These are phyloP conservation scores for Thereva unica DNA, from an alignment of 2,888 invertebrate species.

Conservation along the genomic window DNA sequence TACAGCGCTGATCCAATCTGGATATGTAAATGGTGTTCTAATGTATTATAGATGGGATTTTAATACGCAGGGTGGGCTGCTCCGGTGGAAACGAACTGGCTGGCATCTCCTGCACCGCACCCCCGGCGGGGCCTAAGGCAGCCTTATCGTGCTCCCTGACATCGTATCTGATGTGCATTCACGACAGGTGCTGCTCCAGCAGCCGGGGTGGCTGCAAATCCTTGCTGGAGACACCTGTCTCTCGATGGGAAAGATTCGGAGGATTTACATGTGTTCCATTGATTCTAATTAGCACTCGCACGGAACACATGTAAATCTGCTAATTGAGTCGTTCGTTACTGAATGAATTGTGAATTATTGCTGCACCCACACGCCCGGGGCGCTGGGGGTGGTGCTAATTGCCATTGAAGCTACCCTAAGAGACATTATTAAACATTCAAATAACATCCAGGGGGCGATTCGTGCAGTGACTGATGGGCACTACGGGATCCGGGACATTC, in stretches of 20 bases:
- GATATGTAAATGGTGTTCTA: conserved; percentile 32
- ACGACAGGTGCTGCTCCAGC: neutral
- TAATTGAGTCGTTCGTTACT: conserved; percentile 39
- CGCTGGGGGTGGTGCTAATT: conserved; percentile 17
- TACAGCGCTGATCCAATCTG: conserved; percentile 12
- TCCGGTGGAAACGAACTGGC: no score
- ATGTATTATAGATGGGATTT: conserved; percentile 41
- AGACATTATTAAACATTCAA: conserved; percentile 29
- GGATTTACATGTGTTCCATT: conserved; percentile 25
- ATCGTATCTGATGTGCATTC: conserved; percentile 7
- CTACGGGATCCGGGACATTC: conserved; percentile 8
- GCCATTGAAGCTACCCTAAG: conserved; percentile 24
- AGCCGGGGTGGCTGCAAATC: neutral
- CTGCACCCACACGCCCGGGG: conserved; percentile 8
- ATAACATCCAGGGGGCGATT: conserved; percentile 11
- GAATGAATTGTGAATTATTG: conserved; percentile 28
- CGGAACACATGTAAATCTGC: conserved; percentile 38
- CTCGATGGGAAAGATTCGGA: neutral
- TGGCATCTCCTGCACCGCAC: no score
- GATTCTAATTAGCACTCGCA: conserved; percentile 37
- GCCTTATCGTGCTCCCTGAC: conserved; percentile 7
- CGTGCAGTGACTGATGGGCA: conserved; percentile 14
- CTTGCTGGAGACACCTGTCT: neutral
- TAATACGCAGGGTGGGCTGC: conserved; percentile 29
- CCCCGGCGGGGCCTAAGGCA: neutral